A percentile compares a stretch with the other conserved stretches of the same genome.
phyloP scores from a whole-genome alignment of 2,797 vertebrate species.

The Hippoglossus hippoglossus region DNA sequence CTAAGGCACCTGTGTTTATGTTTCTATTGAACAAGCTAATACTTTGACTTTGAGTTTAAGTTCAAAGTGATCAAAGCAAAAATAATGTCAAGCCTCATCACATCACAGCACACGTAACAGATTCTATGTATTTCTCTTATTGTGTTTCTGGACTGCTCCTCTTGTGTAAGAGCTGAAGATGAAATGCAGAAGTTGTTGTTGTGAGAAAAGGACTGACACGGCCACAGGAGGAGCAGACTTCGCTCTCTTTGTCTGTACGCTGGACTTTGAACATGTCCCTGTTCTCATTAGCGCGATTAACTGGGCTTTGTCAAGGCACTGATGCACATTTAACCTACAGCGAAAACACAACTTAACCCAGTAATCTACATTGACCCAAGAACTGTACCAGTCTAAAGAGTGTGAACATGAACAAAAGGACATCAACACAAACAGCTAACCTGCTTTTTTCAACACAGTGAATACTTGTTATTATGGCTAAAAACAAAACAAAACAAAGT shows the following conservation, averaged over 20 bases:
- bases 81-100: not conserved
- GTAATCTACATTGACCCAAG: not conserved
- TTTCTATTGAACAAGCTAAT: not conserved
- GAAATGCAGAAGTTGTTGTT: not conserved
- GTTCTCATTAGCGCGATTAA: conserved; percentile 4
- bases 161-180: not conserved
- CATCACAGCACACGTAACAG: not conserved
- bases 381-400: not conserved
- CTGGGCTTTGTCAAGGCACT: not conserved
- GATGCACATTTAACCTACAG: not conserved
- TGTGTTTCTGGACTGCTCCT: conserved; percentile 10
- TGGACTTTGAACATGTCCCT: not conserved
- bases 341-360: conserved; percentile 8
- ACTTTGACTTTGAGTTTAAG: not conserved
- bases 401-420: not conserved
- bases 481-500: conserved; percentile 1
- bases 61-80: too few species aligned
- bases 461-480: conserved; percentile 4
- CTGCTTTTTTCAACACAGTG: conserved; percentile 10
- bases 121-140: not conserved
- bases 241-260: conserved; percentile 27
- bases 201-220: not conserved
- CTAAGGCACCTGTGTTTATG: not conserved
- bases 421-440: conserved; percentile 15
- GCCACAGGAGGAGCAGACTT: conserved; percentile 20